A percentile compares a stretch with the other conserved stretches of the same genome.
Evolutionary conservation across 2,113 vertebrate species (phyloP).

Genomic region (Caranx ignobilis): DNA sequence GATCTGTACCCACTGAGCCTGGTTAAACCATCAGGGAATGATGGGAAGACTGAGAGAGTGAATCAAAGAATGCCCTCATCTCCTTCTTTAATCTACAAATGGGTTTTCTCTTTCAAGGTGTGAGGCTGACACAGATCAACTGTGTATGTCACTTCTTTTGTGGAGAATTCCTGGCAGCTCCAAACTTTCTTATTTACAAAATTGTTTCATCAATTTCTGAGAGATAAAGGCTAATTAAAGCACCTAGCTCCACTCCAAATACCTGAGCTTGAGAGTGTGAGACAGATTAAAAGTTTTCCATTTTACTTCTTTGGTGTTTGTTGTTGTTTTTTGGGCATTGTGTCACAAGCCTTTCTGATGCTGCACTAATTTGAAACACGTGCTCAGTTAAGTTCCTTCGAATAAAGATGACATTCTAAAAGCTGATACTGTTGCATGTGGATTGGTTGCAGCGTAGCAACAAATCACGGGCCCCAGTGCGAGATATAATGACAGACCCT

Average conservation of each 20-base stretch:
- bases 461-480: no score
- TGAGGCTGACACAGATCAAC: constrained; percentile 16
- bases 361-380: neutral
- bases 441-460: no score
- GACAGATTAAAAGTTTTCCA: neutral
- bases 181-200: constrained; percentile 46
- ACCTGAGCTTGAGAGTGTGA: neutral
- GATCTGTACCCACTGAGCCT: constrained; percentile 26
- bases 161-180: constrained; percentile 18
- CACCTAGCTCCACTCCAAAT: neutral
- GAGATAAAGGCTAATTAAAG: constrained; percentile 12
- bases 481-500: no score
- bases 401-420: neutral
- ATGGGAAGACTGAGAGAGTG: constrained; percentile 5
- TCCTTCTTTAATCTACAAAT: constrained; percentile 71
- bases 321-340: neutral
- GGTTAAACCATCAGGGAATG: constrained; percentile 11
- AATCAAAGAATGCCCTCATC: constrained; percentile 40
- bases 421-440: neutral
- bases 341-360: neutral
- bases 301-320: neutral
- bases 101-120: constrained; percentile 37
- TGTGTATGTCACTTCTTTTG: neutral
- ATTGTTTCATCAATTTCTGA: constrained; percentile 33
- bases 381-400: neutral